Percentiles rank a stretch among this genome's conserved stretches.
These are phyloP conservation scores for Bufotes viridis DNA, from an alignment of 2,797 vertebrate genomes.

Conservation along the genomic window DNA sequence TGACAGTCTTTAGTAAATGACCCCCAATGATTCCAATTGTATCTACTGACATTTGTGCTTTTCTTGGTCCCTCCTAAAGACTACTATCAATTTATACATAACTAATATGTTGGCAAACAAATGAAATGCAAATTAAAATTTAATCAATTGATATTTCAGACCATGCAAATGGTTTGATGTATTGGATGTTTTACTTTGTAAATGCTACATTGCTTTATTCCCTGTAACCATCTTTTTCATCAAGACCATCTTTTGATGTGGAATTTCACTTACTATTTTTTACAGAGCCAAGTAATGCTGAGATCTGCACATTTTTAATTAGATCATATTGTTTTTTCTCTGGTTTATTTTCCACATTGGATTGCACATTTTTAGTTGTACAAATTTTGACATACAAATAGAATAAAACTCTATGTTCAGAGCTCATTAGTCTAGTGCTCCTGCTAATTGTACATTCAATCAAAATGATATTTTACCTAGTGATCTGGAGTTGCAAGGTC, in stretches of 20 bases:
- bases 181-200: background rate
- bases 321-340: background rate
- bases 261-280: slow-evolving; percentile 17
- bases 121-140: background rate
- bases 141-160: background rate
- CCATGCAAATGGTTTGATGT: background rate
- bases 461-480: background rate
- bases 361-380: background rate
- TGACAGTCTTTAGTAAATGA: too few relatives aligned
- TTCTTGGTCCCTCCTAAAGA: background rate
- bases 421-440: background rate
- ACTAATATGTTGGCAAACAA: background rate
- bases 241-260: slow-evolving; percentile 42
- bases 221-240: slow-evolving; percentile 6
- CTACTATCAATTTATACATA: background rate
- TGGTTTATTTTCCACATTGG: background rate
- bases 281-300: slow-evolving; percentile 13
- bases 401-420: background rate
- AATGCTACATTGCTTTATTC: slow-evolving; percentile 29
- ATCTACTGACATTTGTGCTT: background rate
- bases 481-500: background rate
- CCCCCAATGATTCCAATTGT: background rate
- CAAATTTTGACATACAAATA: background rate
- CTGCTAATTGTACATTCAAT: background rate
- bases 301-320: slow-evolving; percentile 38